Evolutionary conservation across 2,888 invertebrate genomes (phyloP), one percentile per base, ranked within the genome.

Genomic region (Priocnemis perturbator): DNA sequence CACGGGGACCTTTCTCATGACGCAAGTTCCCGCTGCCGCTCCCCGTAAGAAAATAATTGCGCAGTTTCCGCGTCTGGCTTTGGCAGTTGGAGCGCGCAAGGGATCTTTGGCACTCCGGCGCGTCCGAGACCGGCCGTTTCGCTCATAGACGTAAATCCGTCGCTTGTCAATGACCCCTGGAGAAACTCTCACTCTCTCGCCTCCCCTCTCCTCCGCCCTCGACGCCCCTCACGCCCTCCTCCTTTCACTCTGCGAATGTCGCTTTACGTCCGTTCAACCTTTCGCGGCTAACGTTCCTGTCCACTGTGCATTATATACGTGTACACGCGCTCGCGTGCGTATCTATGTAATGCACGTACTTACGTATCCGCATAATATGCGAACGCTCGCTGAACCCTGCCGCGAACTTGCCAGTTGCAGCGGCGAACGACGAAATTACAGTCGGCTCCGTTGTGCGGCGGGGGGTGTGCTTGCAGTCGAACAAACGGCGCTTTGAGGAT

Each of bases 121-220:
- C 53, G 30, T 69, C 64, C 64, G 20, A 21, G 58, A 23, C n/a
- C n/a, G 60, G 52, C 60, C 65, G 73, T 70, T 70, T 72, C 63
- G 61, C 60, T 72, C 48, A 59, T 55, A 56, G 57, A 65, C 45
- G 68, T 71, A 77, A 79, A 79, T 79, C 73, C 70, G 57, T 60
- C 53, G 64, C 68, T 79, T 79, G 79, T 75, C 79, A 79, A 77
- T 79, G 79, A 79, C 79, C 79, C 44, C 69, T 37, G 70, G 68
- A 55, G 79, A 79, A 77, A 75, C 79, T 79, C 77, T 73, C 79
- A 64, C 77, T 73, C 60, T 53, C 21, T 26, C 45, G 47, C 30
- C 47, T 52, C 52, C 64, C 71, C 59, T 7, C 48, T 60, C 67
- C 47, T 30, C 50, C 30, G 7, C 30, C 19, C 62, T 47, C 50